Conservation (phyloP, 1,140 invertebrate genomes). For the Drosophila kanapiae region DNA sequence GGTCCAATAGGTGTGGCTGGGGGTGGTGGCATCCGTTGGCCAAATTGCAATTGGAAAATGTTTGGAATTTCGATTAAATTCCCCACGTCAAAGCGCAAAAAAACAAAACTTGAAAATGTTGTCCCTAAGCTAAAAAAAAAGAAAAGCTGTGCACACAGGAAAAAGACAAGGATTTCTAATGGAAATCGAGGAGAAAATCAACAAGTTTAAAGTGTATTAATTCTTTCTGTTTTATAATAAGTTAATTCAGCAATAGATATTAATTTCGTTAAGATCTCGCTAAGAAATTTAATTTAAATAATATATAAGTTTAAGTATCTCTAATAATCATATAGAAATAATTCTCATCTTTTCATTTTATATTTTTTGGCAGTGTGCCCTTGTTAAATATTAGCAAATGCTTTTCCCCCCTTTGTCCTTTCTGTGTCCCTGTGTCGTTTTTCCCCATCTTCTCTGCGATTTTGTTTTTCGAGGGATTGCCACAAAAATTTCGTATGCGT, state of each 20-base stretch:
- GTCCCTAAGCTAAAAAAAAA: conserved; percentile 7
- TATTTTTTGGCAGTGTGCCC: not conserved
- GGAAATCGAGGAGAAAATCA: not conserved
- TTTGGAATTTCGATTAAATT: conserved; percentile 70
- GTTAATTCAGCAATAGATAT: not conserved
- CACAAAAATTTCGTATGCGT: conserved; percentile 54
- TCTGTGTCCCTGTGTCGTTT: not conserved
- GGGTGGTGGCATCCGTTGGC: not conserved
- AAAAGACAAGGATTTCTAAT: not conserved
- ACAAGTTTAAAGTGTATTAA: not conserved
- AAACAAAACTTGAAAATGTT: conserved; percentile 30
- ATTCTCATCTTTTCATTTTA: not conserved
- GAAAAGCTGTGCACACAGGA: not conserved
- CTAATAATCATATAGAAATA: not conserved
- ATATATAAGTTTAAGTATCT: no score
- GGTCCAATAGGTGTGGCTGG: not conserved
- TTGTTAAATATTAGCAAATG: conserved; percentile 15
- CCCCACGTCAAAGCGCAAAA: conserved; percentile 33
- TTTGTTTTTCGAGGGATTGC: conserved; percentile 24
- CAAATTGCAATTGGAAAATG: conserved; percentile 59
- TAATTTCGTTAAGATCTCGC: not conserved
- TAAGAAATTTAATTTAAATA: no score
- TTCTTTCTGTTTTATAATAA: no score
- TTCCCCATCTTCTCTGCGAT: not conserved
- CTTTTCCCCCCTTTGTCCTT: not conserved